Conservation (phyloP, 2,888 invertebrate genomes). For the Papilio gigon region DNA sequence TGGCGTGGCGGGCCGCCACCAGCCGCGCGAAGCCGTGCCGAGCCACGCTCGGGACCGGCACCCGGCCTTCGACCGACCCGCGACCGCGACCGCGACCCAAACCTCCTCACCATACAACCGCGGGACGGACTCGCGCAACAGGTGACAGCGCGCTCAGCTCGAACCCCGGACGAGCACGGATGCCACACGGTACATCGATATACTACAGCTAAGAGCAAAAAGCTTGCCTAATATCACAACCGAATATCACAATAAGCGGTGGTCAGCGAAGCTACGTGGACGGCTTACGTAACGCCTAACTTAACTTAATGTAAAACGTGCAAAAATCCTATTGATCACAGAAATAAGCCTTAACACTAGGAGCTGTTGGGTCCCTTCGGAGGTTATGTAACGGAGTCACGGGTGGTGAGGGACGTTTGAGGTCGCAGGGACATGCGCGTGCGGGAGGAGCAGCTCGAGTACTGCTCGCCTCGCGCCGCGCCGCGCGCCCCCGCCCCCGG, state of each 20-base stretch:
- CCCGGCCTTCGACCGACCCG: slow-evolving; percentile 49
- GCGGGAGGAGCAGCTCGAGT: slow-evolving; percentile 73
- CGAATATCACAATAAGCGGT: slow-evolving; percentile 80
- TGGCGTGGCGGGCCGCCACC: slow-evolving; percentile 87
- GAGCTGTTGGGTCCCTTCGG: slow-evolving; percentile 62
- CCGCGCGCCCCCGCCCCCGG: slow-evolving; percentile 43
- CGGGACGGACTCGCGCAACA: slow-evolving; percentile 50
- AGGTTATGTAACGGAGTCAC: slow-evolving; percentile 77
- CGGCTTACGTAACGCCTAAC: slow-evolving; percentile 80
- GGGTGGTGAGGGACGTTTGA: slow-evolving; percentile 64
- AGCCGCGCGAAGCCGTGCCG: slow-evolving; percentile 87
- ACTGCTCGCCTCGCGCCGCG: slow-evolving; percentile 64
- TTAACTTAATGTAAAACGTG: slow-evolving; percentile 77
- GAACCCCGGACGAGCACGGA: slow-evolving; percentile 40
- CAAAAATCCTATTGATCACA: slow-evolving; percentile 78
- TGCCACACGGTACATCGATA: slow-evolving; percentile 33
- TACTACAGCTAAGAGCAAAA: slow-evolving; percentile 68
- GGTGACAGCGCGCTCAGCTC: slow-evolving; percentile 48
- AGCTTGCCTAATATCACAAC: slow-evolving; percentile 81
- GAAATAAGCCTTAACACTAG: slow-evolving; percentile 80
- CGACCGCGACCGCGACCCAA: slow-evolving; percentile 46
- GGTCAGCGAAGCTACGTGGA: slow-evolving; percentile 81
- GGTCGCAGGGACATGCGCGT: slow-evolving; percentile 74
- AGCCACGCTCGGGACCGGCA: slow-evolving; percentile 82
- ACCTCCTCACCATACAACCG: slow-evolving; percentile 56